Conservation (phyloP, 1,140 invertebrate genomes). For the Cataglyphis hispanica region DNA sequence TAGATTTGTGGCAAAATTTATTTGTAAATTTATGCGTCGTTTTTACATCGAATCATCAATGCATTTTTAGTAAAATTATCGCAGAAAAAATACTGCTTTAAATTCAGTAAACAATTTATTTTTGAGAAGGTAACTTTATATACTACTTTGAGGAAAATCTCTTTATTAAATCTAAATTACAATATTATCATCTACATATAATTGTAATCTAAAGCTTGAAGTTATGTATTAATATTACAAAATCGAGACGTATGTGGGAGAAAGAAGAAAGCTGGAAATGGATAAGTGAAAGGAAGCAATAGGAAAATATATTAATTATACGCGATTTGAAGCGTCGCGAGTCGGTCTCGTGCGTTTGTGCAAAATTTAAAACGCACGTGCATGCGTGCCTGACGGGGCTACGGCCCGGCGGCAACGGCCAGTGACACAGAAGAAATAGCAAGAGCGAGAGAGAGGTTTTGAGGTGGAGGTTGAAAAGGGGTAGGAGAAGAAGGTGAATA, state of each 20-base stretch:
- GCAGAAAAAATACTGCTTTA: too few species aligned
- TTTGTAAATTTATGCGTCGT: conserved; percentile 19
- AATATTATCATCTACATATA: neutral
- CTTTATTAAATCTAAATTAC: neutral
- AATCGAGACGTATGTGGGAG: neutral
- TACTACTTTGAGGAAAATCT: neutral
- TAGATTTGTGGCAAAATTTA: neutral
- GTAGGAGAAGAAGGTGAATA: conserved; percentile 54
- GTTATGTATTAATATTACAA: neutral
- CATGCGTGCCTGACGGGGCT: conserved; percentile 16
- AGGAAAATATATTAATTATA: neutral
- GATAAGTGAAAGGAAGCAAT: neutral
- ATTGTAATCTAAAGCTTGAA: neutral
- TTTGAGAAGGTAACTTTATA: too few species aligned
- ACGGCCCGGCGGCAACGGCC: conserved; percentile 40
- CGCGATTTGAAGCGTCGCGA: neutral
- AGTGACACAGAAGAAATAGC: conserved; percentile 62
- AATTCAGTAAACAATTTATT: too few species aligned
- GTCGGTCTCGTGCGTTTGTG: conserved; percentile 20
- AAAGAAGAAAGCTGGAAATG: neutral
- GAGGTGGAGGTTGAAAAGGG: conserved; percentile 9
- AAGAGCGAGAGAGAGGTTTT: conserved; percentile 9
- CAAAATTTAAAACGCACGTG: conserved; percentile 64
- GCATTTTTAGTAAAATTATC: too few species aligned
- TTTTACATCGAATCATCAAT: too few species aligned